These are phyloP conservation scores for Danaus plexippus DNA, from an alignment of 1,140 invertebrate species.

Conservation along the genomic window DNA sequence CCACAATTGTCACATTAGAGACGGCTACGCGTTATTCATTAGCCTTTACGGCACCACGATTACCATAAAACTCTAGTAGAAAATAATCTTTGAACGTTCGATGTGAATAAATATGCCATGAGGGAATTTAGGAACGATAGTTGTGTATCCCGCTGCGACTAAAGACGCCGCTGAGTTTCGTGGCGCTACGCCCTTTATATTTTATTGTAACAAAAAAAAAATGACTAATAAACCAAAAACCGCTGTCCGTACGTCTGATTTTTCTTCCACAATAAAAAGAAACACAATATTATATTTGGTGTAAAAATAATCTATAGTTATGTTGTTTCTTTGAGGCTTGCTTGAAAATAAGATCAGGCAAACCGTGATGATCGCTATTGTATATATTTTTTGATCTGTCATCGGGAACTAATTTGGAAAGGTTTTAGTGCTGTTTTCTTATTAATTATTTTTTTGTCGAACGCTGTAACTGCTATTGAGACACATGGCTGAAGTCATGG, in stretches of 20 bases:
- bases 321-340: neutral
- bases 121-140: constrained; percentile 58
- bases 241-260: constrained; percentile 16
- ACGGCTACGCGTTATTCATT: constrained; percentile 55
- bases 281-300: constrained; percentile 10
- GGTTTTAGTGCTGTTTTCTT: constrained; percentile 54
- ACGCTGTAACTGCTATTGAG: too few species aligned
- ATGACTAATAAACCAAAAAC: constrained; percentile 24
- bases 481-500: too few species aligned
- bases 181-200: constrained; percentile 46
- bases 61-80: constrained; percentile 68
- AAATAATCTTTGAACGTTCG: constrained; percentile 53
- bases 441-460: constrained; percentile 37
- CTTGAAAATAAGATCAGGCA: constrained; percentile 8
- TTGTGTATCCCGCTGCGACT: constrained; percentile 39
- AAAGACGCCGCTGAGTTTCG: constrained; percentile 50
- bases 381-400: constrained; percentile 58
- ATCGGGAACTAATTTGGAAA: constrained; percentile 67
- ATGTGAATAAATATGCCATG: constrained; percentile 64
- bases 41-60: constrained; percentile 51
- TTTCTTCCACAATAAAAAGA: too few species aligned
- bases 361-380: constrained; percentile 9
- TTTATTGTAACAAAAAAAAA: constrained; percentile 22
- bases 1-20: constrained; percentile 45
- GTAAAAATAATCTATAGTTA: constrained; percentile 12